Conservation (phyloP, 2,797 vertebrate species). For the Tenualosa ilisha region DNA sequence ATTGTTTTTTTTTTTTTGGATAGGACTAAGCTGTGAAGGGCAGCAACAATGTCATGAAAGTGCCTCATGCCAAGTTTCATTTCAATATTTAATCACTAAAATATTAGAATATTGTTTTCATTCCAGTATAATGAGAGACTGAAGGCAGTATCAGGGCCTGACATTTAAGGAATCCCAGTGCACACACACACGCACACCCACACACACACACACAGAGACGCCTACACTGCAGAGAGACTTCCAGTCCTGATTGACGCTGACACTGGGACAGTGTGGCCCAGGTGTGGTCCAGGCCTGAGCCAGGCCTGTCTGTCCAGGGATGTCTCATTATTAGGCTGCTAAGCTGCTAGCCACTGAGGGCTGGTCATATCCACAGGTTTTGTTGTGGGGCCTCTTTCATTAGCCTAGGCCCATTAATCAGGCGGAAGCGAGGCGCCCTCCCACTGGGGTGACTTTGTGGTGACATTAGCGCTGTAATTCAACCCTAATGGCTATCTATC, state of each 20-base stretch:
- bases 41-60: too few relatives aligned
- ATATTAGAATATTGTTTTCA: not conserved
- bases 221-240: constrained; percentile 37
- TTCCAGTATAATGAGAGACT: not conserved
- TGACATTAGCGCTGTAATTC: constrained; percentile 56
- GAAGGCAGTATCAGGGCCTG: not conserved
- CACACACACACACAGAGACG: not conserved
- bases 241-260: not conserved
- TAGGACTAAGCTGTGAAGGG: too few relatives aligned
- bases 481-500: constrained; percentile 44
- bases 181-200: not conserved
- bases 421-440: constrained; percentile 52
- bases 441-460: constrained; percentile 58
- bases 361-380: constrained; percentile 37
- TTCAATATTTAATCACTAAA: too few relatives aligned
- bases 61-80: too few relatives aligned
- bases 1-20: too few relatives aligned
- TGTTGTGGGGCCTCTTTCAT: constrained; percentile 58
- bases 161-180: not conserved
- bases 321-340: not conserved
- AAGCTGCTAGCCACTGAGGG: constrained; percentile 4
- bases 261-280: not conserved
- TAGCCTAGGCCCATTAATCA: constrained; percentile 32
- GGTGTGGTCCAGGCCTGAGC: not conserved
- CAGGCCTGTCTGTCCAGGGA: not conserved